These are phyloP conservation scores for Characodon lateralis DNA, from an alignment of 2,797 vertebrate species.

Conservation along the genomic window DNA sequence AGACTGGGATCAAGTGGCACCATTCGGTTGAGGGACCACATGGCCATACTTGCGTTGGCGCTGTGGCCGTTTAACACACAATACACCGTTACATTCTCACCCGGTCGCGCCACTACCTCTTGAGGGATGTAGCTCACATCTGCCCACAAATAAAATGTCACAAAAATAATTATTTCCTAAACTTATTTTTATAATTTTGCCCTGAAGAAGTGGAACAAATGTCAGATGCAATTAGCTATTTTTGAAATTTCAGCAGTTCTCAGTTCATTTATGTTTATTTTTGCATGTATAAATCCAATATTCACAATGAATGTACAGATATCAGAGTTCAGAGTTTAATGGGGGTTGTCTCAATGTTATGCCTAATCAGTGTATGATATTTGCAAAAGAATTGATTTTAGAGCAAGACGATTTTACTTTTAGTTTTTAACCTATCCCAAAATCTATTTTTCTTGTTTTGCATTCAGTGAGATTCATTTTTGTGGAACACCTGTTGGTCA, in stretches of 20 bases:
- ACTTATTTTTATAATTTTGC: neutral
- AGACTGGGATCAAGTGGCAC: conserved; percentile 80
- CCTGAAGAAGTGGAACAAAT: neutral
- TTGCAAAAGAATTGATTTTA: too few relatives aligned
- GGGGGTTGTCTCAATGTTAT: too few relatives aligned
- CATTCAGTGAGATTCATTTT: neutral
- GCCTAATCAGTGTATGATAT: too few relatives aligned
- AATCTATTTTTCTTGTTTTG: neutral
- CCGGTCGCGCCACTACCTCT: conserved; percentile 79
- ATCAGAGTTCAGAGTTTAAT: neutral
- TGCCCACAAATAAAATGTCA: conserved; percentile 38
- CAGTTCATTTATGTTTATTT: neutral
- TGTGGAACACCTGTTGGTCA: neutral
- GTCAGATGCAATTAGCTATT: neutral
- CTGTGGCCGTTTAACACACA: conserved; percentile 85
- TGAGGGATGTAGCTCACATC: conserved; percentile 88
- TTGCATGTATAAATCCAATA: neutral
- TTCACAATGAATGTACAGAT: neutral
- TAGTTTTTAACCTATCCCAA: too few relatives aligned
- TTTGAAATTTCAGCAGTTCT: neutral
- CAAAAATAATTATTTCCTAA: neutral
- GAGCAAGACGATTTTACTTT: too few relatives aligned
- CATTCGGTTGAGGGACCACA: conserved; percentile 86
- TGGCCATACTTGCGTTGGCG: conserved; percentile 76
- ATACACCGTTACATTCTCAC: conserved; percentile 85